These are phyloP conservation scores for Helostoma temminkii DNA, from an alignment of 2,797 vertebrate species.

Conservation along the genomic window DNA sequence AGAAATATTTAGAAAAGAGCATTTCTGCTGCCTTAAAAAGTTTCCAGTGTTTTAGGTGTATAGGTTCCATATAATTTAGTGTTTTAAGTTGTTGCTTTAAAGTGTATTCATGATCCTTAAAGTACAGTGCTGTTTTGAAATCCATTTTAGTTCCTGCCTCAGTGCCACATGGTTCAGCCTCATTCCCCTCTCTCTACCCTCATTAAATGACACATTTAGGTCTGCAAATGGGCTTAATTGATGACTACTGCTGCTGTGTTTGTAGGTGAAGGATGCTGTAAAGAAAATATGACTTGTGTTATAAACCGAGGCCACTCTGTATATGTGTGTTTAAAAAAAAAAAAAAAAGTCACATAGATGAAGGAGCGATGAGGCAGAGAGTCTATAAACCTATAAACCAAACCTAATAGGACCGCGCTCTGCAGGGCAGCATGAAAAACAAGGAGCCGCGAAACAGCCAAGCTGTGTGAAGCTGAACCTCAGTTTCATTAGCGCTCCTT, in stretches of 20 bases:
- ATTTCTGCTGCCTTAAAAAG: conserved; percentile 22
- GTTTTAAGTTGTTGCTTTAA: conserved; percentile 43
- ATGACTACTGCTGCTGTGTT: conserved; percentile 71
- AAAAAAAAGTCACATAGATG: conserved; percentile 33
- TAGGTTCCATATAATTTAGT: conserved; percentile 39
- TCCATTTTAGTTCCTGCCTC: conserved; percentile 32
- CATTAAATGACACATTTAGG: conserved; percentile 72
- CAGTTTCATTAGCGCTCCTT: conserved; percentile 56
- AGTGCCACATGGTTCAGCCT: conserved; percentile 41
- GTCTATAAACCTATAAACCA: conserved; percentile 65
- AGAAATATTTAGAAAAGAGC: not conserved
- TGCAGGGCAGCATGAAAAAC: conserved; percentile 69
- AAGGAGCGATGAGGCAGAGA: conserved; percentile 37
- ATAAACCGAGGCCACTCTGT: conserved; percentile 60
- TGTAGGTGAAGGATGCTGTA: conserved; percentile 73
- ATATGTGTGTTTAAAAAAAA: conserved; percentile 1
- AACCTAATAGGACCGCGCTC: conserved; percentile 59
- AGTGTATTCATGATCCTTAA: conserved; percentile 17
- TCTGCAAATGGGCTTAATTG: conserved; percentile 80
- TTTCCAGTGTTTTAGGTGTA: conserved; percentile 38
- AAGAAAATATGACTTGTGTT: conserved; percentile 65
- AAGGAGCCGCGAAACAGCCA: conserved; percentile 64
- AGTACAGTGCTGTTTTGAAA: conserved; percentile 26
- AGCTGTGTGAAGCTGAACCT: conserved; percentile 47
- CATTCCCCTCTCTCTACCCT: conserved; percentile 32